Percentiles rank a stretch among this genome's conserved stretches.
phyloP scores from a whole-genome alignment of 2,888 invertebrate species.

The Cephus rjabovi region DNA sequence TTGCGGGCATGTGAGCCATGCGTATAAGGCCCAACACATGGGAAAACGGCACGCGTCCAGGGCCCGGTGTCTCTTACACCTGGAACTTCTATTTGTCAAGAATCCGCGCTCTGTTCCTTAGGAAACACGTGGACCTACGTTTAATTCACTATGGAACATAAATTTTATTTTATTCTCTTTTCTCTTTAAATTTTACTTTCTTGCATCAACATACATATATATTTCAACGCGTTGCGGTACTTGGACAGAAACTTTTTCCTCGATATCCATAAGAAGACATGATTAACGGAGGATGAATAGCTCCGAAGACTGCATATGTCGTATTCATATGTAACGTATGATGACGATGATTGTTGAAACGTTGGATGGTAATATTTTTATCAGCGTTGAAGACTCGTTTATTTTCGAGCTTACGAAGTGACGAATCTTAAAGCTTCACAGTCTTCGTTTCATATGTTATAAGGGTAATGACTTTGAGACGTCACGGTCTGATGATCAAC shows the following conservation, averaged over 20 bases:
- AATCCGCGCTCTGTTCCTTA: neutral
- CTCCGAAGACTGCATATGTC: slow-evolving; percentile 26
- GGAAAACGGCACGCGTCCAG: slow-evolving; percentile 59
- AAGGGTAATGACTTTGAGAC: slow-evolving; percentile 43
- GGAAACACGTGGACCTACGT: neutral
- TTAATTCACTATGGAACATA: neutral
- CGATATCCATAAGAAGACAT: neutral
- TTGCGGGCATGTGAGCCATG: slow-evolving; percentile 42
- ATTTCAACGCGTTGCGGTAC: neutral
- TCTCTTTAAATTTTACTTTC: neutral
- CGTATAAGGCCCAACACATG: slow-evolving; percentile 51
- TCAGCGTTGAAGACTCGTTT: neutral
- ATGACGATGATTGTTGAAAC: neutral
- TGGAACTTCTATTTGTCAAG: slow-evolving; percentile 30
- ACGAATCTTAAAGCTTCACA: slow-evolving; percentile 52
- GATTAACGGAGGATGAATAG: slow-evolving; percentile 1
- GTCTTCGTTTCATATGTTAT: slow-evolving; percentile 50
- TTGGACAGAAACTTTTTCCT: neutral
- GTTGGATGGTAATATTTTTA: neutral
- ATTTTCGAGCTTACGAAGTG: slow-evolving; percentile 9
- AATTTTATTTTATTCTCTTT: neutral
- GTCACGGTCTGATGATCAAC: slow-evolving; percentile 53
- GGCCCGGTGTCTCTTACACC: slow-evolving; percentile 42
- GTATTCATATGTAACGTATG: neutral
- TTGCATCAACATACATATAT: neutral